Base-by-base conservation (phyloP, 2,888 invertebrate genomes). In the Cynaeus angustus region DNA sequence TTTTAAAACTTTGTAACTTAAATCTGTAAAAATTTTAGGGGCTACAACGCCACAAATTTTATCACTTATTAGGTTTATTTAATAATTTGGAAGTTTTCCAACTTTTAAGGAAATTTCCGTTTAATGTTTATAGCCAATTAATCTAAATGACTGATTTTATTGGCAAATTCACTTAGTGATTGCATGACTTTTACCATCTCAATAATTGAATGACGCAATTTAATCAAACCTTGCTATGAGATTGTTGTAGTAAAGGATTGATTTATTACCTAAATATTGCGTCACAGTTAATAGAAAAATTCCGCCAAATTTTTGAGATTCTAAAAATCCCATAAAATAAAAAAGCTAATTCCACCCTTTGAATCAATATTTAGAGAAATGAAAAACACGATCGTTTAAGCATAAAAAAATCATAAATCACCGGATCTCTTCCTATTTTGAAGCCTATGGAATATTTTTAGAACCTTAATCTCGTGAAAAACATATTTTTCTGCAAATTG, bases 161-260 rank as follows among this genome's bases (percentile, higher is more conserved):
- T 33, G 7, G n/a, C 33, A n/a, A n/a, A 30, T 52, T 12, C 28
- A 52, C 30, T 13, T 52, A 14, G 12, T 30, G 13, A 8, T 3
- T 38, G 38, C 55, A 55, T 55, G 55, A 55, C 56, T 37, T 28
- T 52, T 43, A 56, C 56, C 41, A 43, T 43, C 59, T 45, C 43
- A 41, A 21, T 21, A 56, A 56, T 43, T 12, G 45, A 59, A 45
- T 59, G 59, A 59, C 45, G 59, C 59, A 59, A 59, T 45, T 59
- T 45, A 59, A 28, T 14, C 9, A 46, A 59, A 59, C 26, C 43
- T 59, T 59, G 28, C 59, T 46, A 33, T n/a, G n/a, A 33, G 33
- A 2, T 28, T 28, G 28, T 28, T 7, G 28, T 28, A 28, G 5
- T 28, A 28, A n/a, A n/a, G n/a, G n/a, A n/a, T 33, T 33, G 33